Percentiles rank a stretch among this genome's conserved stretches.
Conservation (phyloP, 2,113 vertebrate genomes). For the Neolamprologus variostigma region DNA sequence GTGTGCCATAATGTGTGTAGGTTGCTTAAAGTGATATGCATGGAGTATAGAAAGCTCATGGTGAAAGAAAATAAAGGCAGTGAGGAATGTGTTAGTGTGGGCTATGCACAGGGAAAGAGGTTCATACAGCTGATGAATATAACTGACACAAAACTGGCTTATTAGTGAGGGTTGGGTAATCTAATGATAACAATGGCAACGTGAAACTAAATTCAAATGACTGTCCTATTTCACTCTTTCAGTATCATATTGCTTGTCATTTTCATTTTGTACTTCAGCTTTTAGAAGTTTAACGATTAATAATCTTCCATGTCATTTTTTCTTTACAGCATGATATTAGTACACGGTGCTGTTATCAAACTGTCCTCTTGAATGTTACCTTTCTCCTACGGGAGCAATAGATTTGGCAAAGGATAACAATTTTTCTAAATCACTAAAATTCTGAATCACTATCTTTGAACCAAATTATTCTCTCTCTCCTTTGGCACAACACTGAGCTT, state of each 20-base stretch:
- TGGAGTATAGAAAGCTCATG: neutral
- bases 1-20: constrained; percentile 4
- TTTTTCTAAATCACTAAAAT: neutral
- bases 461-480: neutral
- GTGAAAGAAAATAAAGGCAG: constrained; percentile 16
- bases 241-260: neutral
- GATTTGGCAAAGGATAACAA: neutral
- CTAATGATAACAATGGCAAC: constrained; percentile 7
- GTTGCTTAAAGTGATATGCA: constrained; percentile 28
- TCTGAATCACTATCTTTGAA: neutral
- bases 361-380: neutral
- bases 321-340: neutral
- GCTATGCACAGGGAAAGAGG: constrained; percentile 6
- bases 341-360: neutral
- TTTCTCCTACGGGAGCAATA: neutral
- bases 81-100: neutral
- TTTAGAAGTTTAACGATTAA: neutral
- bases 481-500: neutral
- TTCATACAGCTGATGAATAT: neutral
- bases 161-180: constrained; percentile 1
- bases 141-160: neutral
- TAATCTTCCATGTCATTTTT: constrained; percentile 24
- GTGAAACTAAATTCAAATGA: constrained; percentile 8
- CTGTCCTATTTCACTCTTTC: constrained; percentile 6
- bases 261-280: constrained; percentile 12